Percentiles rank a stretch among this genome's conserved stretches.
These are phyloP conservation scores for Typhlomys cinereus DNA, from an alignment of 2,113 vertebrate genomes.

Conservation along the genomic window DNA sequence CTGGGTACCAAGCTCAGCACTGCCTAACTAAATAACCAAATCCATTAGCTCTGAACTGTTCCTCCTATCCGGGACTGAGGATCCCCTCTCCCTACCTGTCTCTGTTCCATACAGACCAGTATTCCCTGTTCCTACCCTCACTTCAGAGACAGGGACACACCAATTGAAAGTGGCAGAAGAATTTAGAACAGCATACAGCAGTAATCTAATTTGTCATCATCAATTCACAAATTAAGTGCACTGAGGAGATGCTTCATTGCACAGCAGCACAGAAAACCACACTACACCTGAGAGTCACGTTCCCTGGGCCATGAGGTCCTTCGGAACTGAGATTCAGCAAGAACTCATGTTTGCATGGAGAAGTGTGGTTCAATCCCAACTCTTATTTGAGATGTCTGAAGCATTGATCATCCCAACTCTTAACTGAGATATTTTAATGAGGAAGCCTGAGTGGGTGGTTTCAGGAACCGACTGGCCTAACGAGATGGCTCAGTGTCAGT, in stretches of 20 bases:
- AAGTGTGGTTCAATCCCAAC: constrained; percentile 18
- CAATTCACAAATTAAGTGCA: neutral
- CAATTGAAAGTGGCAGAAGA: constrained; percentile 43
- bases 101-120: neutral
- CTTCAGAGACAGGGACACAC: neutral
- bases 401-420: constrained; percentile 41
- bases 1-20: neutral
- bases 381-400: no score
- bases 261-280: constrained; percentile 44
- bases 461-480: constrained; percentile 32
- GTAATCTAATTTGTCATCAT: constrained; percentile 39
- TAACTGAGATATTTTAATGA: constrained; percentile 50
- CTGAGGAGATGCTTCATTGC: constrained; percentile 37
- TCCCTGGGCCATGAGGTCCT: neutral
- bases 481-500: neutral
- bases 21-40: no score
- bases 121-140: neutral
- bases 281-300: neutral
- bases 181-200: constrained; percentile 19
- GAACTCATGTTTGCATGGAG: neutral
- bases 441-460: constrained; percentile 31
- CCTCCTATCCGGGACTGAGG: neutral
- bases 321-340: constrained; percentile 47
- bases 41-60: neutral
- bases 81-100: neutral